A percentile compares a stretch with the other conserved stretches of the same genome.
Conservation (phyloP, 2,888 invertebrate species). For the Rhyacophila evoluta region DNA sequence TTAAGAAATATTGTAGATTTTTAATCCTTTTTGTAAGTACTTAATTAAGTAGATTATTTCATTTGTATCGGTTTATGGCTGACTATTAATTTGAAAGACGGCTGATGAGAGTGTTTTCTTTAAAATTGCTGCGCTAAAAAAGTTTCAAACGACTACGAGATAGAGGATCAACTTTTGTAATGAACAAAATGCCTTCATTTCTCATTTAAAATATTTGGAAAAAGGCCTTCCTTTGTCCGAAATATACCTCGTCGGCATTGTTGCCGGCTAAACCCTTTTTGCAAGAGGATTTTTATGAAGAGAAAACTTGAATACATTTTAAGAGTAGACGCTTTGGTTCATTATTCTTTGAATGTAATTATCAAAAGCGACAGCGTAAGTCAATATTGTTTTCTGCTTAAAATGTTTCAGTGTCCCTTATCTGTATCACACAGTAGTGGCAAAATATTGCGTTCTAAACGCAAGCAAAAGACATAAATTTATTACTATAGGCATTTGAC, state of each 20-base stretch:
- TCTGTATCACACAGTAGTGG: background rate
- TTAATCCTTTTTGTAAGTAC: too few species aligned
- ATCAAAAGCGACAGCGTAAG: background rate
- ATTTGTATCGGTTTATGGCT: too few species aligned
- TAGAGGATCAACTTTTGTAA: background rate
- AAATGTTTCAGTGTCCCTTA: background rate
- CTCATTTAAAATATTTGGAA: background rate
- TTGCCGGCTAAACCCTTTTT: background rate
- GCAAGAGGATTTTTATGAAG: conserved; percentile 1
- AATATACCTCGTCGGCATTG: background rate
- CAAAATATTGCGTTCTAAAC: background rate
- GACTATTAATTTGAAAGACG: too few species aligned
- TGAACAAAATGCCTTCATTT: conserved; percentile 15
- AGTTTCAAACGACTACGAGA: background rate
- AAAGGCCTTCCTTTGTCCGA: conserved; percentile 4
- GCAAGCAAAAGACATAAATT: background rate
- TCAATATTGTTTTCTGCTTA: background rate
- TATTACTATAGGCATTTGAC: background rate
- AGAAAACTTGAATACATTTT: conserved; percentile 4
- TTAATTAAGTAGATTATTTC: too few species aligned
- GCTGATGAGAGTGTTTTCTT: too few species aligned
- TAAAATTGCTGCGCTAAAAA: background rate
- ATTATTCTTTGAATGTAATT: conserved; percentile 17
- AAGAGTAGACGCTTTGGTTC: conserved; percentile 2
- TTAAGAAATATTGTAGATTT: too few species aligned